Evolutionary conservation across 1,140 invertebrate genomes (phyloP), one percentile per base, ranked within the genome.

Genomic region (Bombus balteatus): DNA sequence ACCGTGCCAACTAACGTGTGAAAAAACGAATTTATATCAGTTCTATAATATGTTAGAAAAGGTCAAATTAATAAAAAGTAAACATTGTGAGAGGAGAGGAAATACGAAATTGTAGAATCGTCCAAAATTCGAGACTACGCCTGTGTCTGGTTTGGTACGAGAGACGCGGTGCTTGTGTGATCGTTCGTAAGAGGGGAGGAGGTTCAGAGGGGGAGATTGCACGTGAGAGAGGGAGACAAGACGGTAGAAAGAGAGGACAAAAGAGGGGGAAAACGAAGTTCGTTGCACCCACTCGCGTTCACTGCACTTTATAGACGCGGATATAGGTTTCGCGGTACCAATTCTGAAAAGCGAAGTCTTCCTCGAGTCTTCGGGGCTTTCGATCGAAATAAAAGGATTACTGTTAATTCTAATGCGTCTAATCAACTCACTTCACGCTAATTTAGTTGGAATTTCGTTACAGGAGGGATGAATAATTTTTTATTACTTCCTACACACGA

Each of bases 201-300:
- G 79, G 66, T 75, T 70, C 43, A 84, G 83, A 85, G 79, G 62
- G 80, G 43, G 68, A 53, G 66, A 80, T 73, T 34, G 65, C 80
- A 81, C 34, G 82, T 62, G 81, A 80, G 76, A 66, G 62, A 66
- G 81, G 81, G 89, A 84, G 87, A 74, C 77, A 78, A 39, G 65
- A 65, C 73, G 85, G 76, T 72, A 76, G 82, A 91, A 57, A 75
- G 70, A 77, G 89, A 84, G 57, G 66, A 62, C 65, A 72, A 73
- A 68, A 71, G 71, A 65, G 81, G 72, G 86, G 85, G 57, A 73
- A 70, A 80, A 81, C 81, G 43, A 89, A 94, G 94, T 95, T 95
- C 94, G 92, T 94, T 95, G 94, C 93, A 93, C 94, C 91, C 93
- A 89, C 85, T 89, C 79, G 92, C 92, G 93, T 94, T 94, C 92